phyloP scores from a whole-genome alignment of 2,797 vertebrate genomes.

The Acestrorhynchus altus region DNA sequence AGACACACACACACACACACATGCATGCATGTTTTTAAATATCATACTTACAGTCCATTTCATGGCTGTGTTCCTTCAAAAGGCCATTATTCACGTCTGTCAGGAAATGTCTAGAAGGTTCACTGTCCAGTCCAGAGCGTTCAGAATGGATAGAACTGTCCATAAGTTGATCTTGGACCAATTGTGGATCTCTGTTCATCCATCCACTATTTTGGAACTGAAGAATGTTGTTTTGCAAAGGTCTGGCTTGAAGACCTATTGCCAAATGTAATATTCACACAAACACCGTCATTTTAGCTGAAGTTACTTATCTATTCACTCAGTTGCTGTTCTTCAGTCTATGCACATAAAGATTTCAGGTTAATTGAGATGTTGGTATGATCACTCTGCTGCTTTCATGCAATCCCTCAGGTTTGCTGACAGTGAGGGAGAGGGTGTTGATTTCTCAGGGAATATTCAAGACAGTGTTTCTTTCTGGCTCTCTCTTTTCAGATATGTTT shows the following conservation, averaged over 20 bases:
- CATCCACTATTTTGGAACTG: constrained; percentile 27
- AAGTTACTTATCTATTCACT: no score
- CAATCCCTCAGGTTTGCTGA: no score
- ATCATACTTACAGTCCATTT: constrained; percentile 35
- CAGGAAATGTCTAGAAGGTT: constrained; percentile 43
- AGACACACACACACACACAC: not conserved
- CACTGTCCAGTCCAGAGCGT: not conserved
- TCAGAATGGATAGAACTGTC: not conserved
- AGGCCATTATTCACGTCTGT: constrained; percentile 61
- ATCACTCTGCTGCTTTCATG: no score
- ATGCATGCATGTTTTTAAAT: not conserved
- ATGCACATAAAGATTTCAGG: no score
- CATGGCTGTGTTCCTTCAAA: constrained; percentile 61
- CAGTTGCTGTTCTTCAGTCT: no score
- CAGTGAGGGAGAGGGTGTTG: no score
- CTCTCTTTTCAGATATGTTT: no score
- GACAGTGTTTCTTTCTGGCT: no score
- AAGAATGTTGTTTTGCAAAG: constrained; percentile 54
- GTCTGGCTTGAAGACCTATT: constrained; percentile 71
- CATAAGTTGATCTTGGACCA: constrained; percentile 20
- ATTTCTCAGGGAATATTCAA: no score
- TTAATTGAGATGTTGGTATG: no score
- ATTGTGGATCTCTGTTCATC: constrained; percentile 31
- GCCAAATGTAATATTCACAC: no score
- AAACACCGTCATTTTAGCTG: no score